Evolutionary conservation across 2,888 invertebrate species (phyloP), one percentile per base, ranked within the genome.

Genomic region (Philaethria dido): DNA sequence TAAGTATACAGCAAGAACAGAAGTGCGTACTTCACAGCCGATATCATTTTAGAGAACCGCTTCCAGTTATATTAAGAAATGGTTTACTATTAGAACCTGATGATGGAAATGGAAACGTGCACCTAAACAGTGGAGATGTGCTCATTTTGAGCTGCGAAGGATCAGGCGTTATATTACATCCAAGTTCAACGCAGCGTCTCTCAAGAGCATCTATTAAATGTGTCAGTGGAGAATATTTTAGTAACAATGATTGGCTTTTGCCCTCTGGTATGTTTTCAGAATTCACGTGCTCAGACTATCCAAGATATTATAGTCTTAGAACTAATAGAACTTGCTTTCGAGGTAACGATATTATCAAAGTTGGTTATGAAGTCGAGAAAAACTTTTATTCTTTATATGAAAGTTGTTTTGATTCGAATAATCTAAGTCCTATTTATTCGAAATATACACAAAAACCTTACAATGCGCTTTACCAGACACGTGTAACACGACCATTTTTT

Each of bases 401-500:
- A 66, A 78, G 89, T 0, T 92, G 92, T 63, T 92, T 92, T 69
- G 81, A 91, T 67, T 84, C 86, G 72, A 68, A 36, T 2, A 65
- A 36, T 5, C 71, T 86, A 0, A 84, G 78, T 50, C 77, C 80
- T 1, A 71, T 92, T 2, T 92, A 89, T 70, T 87, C 91, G 0
- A 88, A 83, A 59, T 90, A 92, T 55, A 86, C 85, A 0, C 92
- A 92, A 67, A 87, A 87, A 70, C 83, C 89, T 1, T 92, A 87
- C 71, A 92, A 92, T 60, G 81, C 87, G 6, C 70, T 80, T n/a
- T 92, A 77, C 63, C 90, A 91, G 75, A 87, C 86, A 0, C 83
- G 72, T 77, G 89, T 91, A 0, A 78, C 77, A 0, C 78, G 92
- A 16, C 90, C 91, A 0, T 89, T 77, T 63, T 92, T 92, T 48